Percentiles rank a stretch among this genome's conserved stretches.
Conservation (phyloP, 2,888 invertebrate species). For the Apantesis nais region DNA sequence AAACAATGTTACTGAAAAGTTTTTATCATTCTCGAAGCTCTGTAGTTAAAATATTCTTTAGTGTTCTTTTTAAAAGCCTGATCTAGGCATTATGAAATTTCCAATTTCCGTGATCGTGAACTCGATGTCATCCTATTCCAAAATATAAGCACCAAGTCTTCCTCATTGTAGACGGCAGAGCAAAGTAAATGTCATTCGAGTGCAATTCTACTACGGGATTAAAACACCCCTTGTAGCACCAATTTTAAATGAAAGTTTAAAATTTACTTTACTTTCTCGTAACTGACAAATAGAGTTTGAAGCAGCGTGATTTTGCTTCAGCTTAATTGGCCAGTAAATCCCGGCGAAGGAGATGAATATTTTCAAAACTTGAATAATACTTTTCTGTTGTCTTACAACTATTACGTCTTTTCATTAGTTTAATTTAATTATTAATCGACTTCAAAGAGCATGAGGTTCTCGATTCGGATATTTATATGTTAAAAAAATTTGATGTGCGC, state of each 20-base stretch:
- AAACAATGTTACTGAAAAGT: background rate
- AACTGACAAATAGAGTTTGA: background rate
- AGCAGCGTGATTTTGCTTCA: background rate
- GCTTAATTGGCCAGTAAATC: background rate
- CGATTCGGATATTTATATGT: too few species aligned
- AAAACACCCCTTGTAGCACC: conserved; percentile 10
- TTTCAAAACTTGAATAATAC: background rate
- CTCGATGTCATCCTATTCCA: conserved; percentile 29
- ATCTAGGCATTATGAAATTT: conserved; percentile 11
- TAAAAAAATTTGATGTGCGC: too few species aligned
- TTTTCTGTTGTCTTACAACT: background rate
- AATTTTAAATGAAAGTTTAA: conserved; percentile 1
- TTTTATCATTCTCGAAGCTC: background rate
- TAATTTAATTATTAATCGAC: too few species aligned
- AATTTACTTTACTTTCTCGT: background rate
- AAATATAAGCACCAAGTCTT: conserved; percentile 35
- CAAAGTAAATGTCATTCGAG: conserved; percentile 25
- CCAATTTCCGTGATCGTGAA: conserved; percentile 33
- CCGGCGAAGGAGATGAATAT: background rate
- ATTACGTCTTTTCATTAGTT: background rate
- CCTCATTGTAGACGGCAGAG: conserved; percentile 25
- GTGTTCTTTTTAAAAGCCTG: background rate
- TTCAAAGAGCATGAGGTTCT: too few species aligned
- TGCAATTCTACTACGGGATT: conserved; percentile 9
- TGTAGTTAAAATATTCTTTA: background rate